A percentile compares a stretch with the other conserved stretches of the same genome.
phyloP scores from a whole-genome alignment of 2,797 vertebrate species.

The Peromyscus nudipes region DNA sequence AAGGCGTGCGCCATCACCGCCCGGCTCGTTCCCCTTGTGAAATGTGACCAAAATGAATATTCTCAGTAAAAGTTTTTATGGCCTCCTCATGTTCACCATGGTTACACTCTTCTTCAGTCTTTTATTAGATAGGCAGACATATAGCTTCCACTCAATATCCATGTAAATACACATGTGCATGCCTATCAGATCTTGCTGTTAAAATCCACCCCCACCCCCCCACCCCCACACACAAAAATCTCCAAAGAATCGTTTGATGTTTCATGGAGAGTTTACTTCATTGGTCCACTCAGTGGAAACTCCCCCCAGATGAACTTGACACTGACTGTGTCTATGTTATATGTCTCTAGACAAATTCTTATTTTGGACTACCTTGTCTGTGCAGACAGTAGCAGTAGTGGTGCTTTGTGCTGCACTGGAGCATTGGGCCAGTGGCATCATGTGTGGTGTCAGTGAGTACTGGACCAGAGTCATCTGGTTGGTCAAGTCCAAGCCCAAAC shows the following conservation, averaged over 20 bases:
- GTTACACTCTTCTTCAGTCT: neutral
- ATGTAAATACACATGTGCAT: neutral
- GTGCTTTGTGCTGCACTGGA: neutral
- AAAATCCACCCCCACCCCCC: neutral
- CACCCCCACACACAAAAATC: neutral
- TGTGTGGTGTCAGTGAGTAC: neutral
- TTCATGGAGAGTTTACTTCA: constrained; percentile 49
- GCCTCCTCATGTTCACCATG: constrained; percentile 57
- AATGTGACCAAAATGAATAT: constrained; percentile 78
- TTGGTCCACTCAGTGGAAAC: constrained; percentile 15
- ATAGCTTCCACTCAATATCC: neutral
- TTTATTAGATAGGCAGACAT: neutral
- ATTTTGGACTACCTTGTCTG: neutral
- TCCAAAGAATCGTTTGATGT: constrained; percentile 76
- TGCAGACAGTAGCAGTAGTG: neutral
- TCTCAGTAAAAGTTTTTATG: constrained; percentile 78
- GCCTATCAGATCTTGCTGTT: neutral
- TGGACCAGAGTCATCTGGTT: neutral
- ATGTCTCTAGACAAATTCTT: constrained; percentile 6
- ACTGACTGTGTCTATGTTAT: constrained; percentile 54
- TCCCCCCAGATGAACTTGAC: constrained; percentile 35
- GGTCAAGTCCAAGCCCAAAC: neutral
- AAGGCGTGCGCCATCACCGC: too few relatives aligned
- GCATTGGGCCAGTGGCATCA: neutral
- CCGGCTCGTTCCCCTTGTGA: too few relatives aligned